Evolutionary conservation across 2,888 invertebrate genomes (phyloP).

Genomic region (Branchellion lobata): DNA sequence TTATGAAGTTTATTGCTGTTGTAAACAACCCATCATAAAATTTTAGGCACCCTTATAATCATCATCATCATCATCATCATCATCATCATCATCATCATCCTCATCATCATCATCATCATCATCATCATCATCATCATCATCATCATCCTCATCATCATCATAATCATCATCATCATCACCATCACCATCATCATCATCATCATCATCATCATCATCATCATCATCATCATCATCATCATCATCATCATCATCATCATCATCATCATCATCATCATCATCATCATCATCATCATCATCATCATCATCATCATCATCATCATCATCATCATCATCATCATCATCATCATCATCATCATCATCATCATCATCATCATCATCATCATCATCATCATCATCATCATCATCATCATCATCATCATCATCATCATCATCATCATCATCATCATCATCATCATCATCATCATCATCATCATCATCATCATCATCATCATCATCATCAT

Average conservation of each 20-base stretch:
- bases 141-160: not conserved
- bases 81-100: too few species aligned
- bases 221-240: conserved; percentile 7
- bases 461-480: too few species aligned
- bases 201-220: conserved; percentile 36
- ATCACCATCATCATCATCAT: conserved; percentile 36
- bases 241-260: conserved; percentile 24
- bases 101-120: too few species aligned
- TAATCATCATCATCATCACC: conserved; percentile 9
- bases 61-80: too few species aligned
- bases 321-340: conserved; percentile 16
- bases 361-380: conserved; percentile 2
- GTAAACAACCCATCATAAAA: too few species aligned
- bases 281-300: conserved; percentile 1
- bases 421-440: conserved; percentile 6
- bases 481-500: not conserved
- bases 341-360: not conserved
- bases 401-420: conserved; percentile 12
- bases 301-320: not conserved
- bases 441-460: not conserved
- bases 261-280: too few species aligned
- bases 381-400: conserved; percentile 27
- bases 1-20: too few species aligned
- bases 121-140: conserved; percentile 16
- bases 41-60: too few species aligned